Conservation (phyloP, 2,888 invertebrate species). For the Noctuana brunneofusca region DNA sequence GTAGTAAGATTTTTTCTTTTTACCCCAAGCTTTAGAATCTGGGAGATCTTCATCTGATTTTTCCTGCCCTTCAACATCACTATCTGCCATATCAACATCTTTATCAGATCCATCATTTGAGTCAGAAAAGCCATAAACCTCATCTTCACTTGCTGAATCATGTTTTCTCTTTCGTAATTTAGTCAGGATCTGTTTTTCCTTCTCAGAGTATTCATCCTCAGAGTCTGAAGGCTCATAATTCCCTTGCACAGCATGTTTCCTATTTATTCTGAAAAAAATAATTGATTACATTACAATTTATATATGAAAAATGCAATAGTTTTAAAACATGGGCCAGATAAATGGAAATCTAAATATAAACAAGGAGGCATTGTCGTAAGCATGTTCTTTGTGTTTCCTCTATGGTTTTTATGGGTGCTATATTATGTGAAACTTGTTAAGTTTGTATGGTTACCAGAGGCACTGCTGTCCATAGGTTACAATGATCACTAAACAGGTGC, state of each 20-base stretch:
- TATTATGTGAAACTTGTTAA: too few species aligned
- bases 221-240: constrained; percentile 87
- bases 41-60: constrained; percentile 88
- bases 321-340: not conserved
- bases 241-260: constrained; percentile 71
- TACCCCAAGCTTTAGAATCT: constrained; percentile 94
- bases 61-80: constrained; percentile 90
- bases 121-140: constrained; percentile 84
- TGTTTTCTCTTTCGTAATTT: constrained; percentile 82
- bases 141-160: constrained; percentile 83
- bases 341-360: too few species aligned
- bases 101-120: constrained; percentile 74
- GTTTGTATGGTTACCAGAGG: too few species aligned
- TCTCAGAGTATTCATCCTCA: constrained; percentile 87
- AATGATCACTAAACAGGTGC: too few species aligned
- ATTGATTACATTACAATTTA: not conserved
- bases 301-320: not conserved
- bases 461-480: too few species aligned
- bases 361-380: too few species aligned
- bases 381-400: too few species aligned
- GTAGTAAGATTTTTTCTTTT: constrained; percentile 90
- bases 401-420: too few species aligned
- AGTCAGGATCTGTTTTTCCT: constrained; percentile 84
- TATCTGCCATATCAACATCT: constrained; percentile 82
- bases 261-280: constrained; percentile 62